Conservation (phyloP, 2,888 invertebrate genomes). For the Nomada goodeniana region DNA sequence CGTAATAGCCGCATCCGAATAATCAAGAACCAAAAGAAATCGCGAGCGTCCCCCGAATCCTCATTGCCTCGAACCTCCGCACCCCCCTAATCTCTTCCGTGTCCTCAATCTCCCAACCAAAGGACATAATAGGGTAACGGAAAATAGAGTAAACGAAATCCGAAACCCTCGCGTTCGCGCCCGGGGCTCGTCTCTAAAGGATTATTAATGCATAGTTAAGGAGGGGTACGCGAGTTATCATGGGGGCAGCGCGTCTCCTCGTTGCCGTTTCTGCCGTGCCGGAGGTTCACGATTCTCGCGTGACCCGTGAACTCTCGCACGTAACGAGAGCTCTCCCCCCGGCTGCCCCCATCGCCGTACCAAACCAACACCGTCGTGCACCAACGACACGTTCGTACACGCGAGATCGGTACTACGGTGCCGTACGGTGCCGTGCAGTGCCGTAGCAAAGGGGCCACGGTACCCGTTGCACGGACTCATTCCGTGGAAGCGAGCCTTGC, state of each 20-base stretch:
- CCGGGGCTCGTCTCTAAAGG: constrained; percentile 51
- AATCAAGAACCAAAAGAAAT: no score
- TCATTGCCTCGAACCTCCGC: no score
- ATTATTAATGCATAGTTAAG: constrained; percentile 70
- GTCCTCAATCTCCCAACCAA: no score
- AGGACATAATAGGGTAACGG: no score
- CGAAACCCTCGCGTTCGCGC: neutral
- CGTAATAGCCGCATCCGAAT: no score
- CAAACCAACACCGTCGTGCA: constrained; percentile 55
- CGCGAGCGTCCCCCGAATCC: no score
- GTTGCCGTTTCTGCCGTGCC: constrained; percentile 68
- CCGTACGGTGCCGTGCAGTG: constrained; percentile 57
- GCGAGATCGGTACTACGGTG: constrained; percentile 50
- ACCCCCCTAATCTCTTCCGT: no score
- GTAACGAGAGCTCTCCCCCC: constrained; percentile 77
- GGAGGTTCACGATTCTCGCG: constrained; percentile 80
- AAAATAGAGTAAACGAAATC: neutral
- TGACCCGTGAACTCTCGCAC: constrained; percentile 81
- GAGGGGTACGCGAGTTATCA: constrained; percentile 69
- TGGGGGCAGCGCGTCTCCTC: constrained; percentile 65
- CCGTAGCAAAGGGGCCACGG: constrained; percentile 56
- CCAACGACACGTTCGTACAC: constrained; percentile 48
- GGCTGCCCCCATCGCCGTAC: constrained; percentile 43
- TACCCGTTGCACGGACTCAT: constrained; percentile 55
- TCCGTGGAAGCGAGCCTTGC: constrained; percentile 72